These are phyloP conservation scores for Bubo scandiacus DNA, from an alignment of 2,113 vertebrate species.

Conservation along the genomic window DNA sequence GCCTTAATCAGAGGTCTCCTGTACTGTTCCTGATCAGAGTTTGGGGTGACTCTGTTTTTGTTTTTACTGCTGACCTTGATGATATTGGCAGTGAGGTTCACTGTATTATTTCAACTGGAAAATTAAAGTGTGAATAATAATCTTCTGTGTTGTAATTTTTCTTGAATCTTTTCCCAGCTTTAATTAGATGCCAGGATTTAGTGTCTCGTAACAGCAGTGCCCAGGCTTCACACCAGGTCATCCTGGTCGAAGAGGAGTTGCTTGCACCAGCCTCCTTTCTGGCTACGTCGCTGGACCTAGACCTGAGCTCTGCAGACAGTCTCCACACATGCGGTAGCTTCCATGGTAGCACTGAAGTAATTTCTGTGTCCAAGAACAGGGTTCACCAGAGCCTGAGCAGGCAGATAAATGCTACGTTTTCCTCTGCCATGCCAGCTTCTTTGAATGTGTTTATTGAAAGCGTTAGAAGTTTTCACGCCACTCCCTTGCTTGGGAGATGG, in stretches of 20 bases:
- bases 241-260: background rate
- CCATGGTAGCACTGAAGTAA: background rate
- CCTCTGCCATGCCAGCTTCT: background rate
- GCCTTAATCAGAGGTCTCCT: background rate
- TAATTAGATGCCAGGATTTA: background rate
- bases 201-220: background rate
- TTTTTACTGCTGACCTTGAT: background rate
- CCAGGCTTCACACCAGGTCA: background rate
- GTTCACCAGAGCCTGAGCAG: background rate
- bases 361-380: background rate
- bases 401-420: fast-evolving
- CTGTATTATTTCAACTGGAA: slow-evolving; percentile 20
- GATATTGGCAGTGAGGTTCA: background rate
- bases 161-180: background rate
- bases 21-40: background rate
- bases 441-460: background rate
- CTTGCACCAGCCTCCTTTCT: background rate
- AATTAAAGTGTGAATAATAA: background rate
- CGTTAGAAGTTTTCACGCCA: background rate
- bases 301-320: fast-evolving
- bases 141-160: background rate
- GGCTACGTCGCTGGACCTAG: background rate
- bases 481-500: background rate
- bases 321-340: background rate
- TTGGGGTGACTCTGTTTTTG: background rate